Conservation (phyloP, 2,888 invertebrate species). For the Drosophila antonietae region DNA sequence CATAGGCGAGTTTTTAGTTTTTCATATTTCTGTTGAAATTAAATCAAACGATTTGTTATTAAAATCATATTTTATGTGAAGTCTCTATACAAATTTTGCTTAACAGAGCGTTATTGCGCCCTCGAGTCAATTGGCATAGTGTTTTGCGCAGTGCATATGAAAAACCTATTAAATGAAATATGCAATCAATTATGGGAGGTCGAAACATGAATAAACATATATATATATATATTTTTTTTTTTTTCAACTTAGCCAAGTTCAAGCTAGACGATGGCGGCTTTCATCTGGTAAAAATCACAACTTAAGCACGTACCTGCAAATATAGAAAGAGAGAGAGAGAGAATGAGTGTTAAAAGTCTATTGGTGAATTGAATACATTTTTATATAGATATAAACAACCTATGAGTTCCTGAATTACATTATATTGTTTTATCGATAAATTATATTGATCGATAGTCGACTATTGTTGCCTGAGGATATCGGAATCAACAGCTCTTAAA, state of each 20-base stretch:
- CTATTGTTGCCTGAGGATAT: no score
- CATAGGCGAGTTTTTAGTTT: not conserved
- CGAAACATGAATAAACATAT: slow-evolving; percentile 25
- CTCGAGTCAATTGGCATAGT: slow-evolving; percentile 23
- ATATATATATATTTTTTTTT: not conserved
- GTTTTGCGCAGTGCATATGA: slow-evolving; percentile 1
- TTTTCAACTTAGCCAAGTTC: slow-evolving; percentile 32
- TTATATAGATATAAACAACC: no score
- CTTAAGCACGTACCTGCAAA: slow-evolving; percentile 59
- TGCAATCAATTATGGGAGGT: slow-evolving; percentile 61
- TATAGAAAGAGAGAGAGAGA: slow-evolving; percentile 9
- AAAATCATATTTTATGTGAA: slow-evolving; percentile 6
- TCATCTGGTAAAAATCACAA: slow-evolving; percentile 2
- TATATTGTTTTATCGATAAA: no score
- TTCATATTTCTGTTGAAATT: slow-evolving; percentile 14
- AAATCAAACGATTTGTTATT: slow-evolving; percentile 16
- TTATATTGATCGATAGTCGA: no score
- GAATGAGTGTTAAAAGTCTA: slow-evolving; percentile 2
- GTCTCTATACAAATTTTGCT: not conserved
- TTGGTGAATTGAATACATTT: slow-evolving; percentile 11
- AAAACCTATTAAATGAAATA: slow-evolving; percentile 35
- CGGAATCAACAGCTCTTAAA: no score
- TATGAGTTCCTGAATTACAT: no score
- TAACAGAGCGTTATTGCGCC: not conserved
- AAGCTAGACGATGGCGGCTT: not conserved